Base-by-base conservation (phyloP, 2,888 invertebrate species). In the Neoscelio sp. region DNA sequence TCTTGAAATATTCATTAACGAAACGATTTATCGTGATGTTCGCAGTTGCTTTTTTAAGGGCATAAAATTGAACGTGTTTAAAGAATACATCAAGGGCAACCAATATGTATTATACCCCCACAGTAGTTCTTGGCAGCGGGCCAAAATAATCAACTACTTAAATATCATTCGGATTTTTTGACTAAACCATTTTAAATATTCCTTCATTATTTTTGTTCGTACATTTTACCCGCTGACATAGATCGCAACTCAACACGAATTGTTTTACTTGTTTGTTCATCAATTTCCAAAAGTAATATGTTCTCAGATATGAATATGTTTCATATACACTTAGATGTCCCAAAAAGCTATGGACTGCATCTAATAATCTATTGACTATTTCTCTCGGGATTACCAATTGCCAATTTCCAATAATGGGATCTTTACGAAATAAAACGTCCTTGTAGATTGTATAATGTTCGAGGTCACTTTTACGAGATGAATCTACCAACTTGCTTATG, bases 261-360 rank as follows among this genome's bases (percentile, higher is more conserved):
- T 44, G 52, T 54, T 67, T 67, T 0, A 67, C 20, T 2, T 30
- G 15, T 8, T 54, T 44, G 8, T 46, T 18, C 54, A 67, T 67
- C 10, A 2, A 0, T 17, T 33, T 33, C 67, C 67, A 67, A 26
- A 12, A 67, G 18, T 67, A 67, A 46, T 15, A 67, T 4, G 3
- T 6, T 54, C n/a, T 30, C 7, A 67, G 7, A 28, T 68, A 68
- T 1, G 56, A 35, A 48, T 48, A 68, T 10, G 68, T 68, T 18
- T 56, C 46, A 28, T 26, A 58, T 3, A 58, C 38, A 1, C 56
- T 56, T 3, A 56, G 68, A 10, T 68, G 68, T 0, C 68, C 56
- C 5, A 68, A 28, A 33, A 12, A 54, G 33, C 26, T 35, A 42
- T 67, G 54, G 7, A 54, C n/a, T 0, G 30, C 33, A 10, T 54